Evolutionary conservation across 1,140 invertebrate species (phyloP).

Genomic region (Bradynema listronoti): DNA sequence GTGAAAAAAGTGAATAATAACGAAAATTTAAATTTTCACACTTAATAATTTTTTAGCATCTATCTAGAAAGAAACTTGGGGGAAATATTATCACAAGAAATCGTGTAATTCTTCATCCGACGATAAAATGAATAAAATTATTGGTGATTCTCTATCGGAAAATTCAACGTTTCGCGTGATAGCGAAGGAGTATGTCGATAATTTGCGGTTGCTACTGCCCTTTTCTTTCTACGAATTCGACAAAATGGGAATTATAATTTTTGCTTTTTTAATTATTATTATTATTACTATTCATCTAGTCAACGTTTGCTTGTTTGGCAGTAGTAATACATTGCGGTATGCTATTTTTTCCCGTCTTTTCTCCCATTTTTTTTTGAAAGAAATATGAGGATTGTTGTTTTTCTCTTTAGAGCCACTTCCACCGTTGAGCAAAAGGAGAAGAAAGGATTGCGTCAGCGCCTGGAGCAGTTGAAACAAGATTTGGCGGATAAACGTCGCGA

Average conservation of each 20-base stretch:
- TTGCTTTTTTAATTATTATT: conserved; percentile 14
- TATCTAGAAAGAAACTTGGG: too few relatives aligned
- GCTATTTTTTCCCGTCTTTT: neutral
- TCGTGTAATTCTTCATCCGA: too few relatives aligned
- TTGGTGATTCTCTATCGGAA: too few relatives aligned
- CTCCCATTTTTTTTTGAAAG: neutral
- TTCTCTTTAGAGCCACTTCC: conserved; percentile 16
- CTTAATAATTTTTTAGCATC: too few relatives aligned
- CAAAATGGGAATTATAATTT: conserved; percentile 18
- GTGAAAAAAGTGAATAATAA: too few relatives aligned
- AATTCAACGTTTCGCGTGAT: conserved; percentile 9
- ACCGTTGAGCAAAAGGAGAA: conserved; percentile 24
- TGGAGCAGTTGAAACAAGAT: conserved; percentile 27
- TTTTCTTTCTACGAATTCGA: conserved; percentile 22
- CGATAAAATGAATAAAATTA: too few relatives aligned
- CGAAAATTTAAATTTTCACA: too few relatives aligned
- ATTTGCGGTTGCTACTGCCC: conserved; percentile 3
- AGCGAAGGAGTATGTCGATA: conserved; percentile 5
- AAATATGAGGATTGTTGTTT: neutral
- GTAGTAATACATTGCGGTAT: conserved; percentile 18
- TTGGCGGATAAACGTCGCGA: conserved; percentile 20
- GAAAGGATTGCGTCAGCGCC: conserved; percentile 10
- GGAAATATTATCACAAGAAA: too few relatives aligned
- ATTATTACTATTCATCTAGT: conserved; percentile 17
- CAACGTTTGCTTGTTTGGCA: conserved; percentile 13